These are phyloP conservation scores for Montifringilla adamsi DNA, from an alignment of 2,113 vertebrate species.

Conservation along the genomic window DNA sequence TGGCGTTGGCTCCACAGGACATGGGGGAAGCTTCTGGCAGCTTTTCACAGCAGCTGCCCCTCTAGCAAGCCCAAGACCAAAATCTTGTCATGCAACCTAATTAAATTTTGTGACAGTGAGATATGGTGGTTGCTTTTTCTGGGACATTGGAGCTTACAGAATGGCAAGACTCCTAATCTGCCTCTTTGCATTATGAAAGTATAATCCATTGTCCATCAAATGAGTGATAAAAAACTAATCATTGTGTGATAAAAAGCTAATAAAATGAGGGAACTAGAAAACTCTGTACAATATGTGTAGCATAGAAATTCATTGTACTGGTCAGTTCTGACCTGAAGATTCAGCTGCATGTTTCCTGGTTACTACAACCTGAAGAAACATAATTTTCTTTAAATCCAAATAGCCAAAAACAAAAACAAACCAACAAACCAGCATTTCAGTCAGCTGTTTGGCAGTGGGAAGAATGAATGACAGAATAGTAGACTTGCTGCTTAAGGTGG, in stretches of 20 bases:
- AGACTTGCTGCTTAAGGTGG: background rate
- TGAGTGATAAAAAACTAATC: background rate
- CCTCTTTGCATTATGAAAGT: background rate
- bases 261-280: background rate
- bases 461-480: background rate
- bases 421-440: background rate
- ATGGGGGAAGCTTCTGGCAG: too few relatives aligned
- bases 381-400: background rate
- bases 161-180: too few relatives aligned
- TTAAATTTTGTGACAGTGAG: too few relatives aligned
- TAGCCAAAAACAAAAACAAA: background rate
- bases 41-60: too few relatives aligned
- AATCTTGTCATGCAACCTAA: too few relatives aligned
- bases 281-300: background rate
- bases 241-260: background rate
- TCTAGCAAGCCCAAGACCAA: too few relatives aligned
- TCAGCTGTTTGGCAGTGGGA: background rate
- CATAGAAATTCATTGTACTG: background rate
- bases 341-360: background rate
- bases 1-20: too few relatives aligned
- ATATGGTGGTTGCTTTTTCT: too few relatives aligned
- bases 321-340: background rate
- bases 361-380: background rate
- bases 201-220: background rate
- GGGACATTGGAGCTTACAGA: too few relatives aligned